Evolutionary conservation across 2,797 vertebrate genomes (phyloP).

Genomic region (Arnoldichthys spilopterus): DNA sequence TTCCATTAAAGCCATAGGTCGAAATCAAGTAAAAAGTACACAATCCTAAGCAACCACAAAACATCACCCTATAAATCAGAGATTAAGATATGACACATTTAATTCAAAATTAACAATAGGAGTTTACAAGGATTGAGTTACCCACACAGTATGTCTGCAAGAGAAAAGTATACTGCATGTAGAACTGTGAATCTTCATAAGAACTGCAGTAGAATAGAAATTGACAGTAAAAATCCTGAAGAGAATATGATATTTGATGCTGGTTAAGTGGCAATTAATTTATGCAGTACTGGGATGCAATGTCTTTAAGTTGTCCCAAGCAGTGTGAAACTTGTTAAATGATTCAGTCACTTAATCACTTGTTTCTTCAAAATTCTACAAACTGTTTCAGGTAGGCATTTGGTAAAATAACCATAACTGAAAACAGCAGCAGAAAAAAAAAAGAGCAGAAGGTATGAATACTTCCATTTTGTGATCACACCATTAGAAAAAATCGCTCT

Average conservation of each 20-base stretch:
- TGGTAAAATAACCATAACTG: neutral
- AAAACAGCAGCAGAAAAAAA: neutral
- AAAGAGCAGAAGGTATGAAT: too few species aligned
- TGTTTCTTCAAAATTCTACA: neutral
- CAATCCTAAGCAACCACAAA: neutral
- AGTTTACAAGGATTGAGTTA: neutral
- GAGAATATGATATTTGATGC: neutral
- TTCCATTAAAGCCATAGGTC: neutral
- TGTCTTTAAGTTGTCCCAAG: neutral
- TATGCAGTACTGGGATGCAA: neutral
- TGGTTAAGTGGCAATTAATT: neutral
- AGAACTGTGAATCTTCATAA: neutral
- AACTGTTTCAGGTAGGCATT: neutral
- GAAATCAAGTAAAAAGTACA: neutral
- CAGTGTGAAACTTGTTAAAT: neutral
- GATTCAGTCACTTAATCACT: too few species aligned
- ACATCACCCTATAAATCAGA: neutral
- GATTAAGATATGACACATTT: too few species aligned
- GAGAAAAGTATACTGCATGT: neutral
- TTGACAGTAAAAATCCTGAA: neutral
- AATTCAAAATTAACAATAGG: too few species aligned
- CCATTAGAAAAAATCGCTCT: conserved; percentile 57
- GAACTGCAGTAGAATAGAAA: neutral
- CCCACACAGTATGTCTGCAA: neutral
- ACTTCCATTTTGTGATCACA: conserved; percentile 41